Base-by-base conservation (phyloP, 92 coral and sea anemone genomes). In the Palythoa grandiflora region DNA sequence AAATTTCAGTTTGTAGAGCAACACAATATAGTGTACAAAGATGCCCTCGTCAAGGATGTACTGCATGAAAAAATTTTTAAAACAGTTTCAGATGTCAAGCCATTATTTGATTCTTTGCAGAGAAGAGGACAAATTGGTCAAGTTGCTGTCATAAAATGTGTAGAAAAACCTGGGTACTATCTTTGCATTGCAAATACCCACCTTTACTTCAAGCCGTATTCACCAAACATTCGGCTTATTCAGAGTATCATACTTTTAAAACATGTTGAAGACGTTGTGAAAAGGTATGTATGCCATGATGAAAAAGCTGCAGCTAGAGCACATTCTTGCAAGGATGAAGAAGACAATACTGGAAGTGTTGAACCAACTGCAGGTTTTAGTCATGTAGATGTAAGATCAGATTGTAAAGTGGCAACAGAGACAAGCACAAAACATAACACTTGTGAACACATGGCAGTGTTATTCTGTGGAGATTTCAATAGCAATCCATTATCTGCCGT, bases 401-500 rank as follows among this genome's bases (percentile, higher is more conserved):
- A 20, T 5, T 59, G 8, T 77, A 71, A 8, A 48, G 38, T 5
- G 55, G 28, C 14, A 68, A 17, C 35, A 35, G 9, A 11, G 21
- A 20, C 38, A 50, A 21, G 1, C 40, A 68, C 21, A 28, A 50
- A 7, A 1, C n/a, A 59, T 10, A 65, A 39, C 3, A 71, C 83
- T 38, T 77, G 38, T 71, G 19, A 81, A 16, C 75, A 89, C 50
- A 91, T 95, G 75, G 99, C 94, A 36, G 92, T 96, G 1, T 19
- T 96, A 17, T 92, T 96, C 90, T 93, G 96, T 89, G 99, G 99
- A 11, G 99, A 96, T 89, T 93, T 96, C 70, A 96, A 96, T 92
- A 96, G 99, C 75, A 47, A 19, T 20, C 99, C 99, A 14, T 87
- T 75, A 21, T 50, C 93, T 52, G 99, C 94, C 6, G 61, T 95